Evolutionary conservation across 2,113 vertebrate genomes (phyloP).

Genomic region (Anthoscopus minutus): DNA sequence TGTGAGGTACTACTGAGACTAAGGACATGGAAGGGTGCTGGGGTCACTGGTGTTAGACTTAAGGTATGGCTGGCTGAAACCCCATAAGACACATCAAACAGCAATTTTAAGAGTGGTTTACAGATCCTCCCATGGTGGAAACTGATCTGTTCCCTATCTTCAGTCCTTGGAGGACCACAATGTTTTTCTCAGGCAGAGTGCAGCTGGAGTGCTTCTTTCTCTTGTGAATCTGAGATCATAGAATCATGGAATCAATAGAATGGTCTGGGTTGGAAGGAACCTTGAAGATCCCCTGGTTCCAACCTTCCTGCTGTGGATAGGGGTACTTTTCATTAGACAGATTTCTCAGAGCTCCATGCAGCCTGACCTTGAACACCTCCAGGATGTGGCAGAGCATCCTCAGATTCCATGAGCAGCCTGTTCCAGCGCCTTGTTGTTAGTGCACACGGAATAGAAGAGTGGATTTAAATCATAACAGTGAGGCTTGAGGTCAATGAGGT

Average conservation of each 20-base stretch:
- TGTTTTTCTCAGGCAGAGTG: not conserved
- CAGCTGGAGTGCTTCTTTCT: not conserved
- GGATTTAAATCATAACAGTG: no score
- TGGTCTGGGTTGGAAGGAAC: not conserved
- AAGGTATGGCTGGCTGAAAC: not conserved
- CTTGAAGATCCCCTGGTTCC: not conserved
- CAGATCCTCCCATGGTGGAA: not conserved
- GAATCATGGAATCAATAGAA: not conserved
- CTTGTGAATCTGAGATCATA: not conserved
- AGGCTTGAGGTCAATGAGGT: no score
- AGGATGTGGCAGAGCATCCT: no score
- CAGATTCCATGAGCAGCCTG: not conserved
- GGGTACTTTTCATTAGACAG: no score
- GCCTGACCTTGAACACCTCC: not conserved
- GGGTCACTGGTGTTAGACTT: not conserved
- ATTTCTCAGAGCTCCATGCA: not conserved
- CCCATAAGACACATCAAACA: not conserved
- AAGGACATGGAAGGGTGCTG: not conserved
- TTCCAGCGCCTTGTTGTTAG: no score
- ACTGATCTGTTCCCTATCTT: fast-evolving
- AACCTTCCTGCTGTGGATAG: not conserved
- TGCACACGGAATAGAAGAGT: no score
- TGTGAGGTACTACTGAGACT: not conserved
- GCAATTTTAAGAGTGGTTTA: not conserved
- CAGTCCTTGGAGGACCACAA: fast-evolving